phyloP scores from a whole-genome alignment of 1,140 invertebrate species.

The Drosophila lini region DNA sequence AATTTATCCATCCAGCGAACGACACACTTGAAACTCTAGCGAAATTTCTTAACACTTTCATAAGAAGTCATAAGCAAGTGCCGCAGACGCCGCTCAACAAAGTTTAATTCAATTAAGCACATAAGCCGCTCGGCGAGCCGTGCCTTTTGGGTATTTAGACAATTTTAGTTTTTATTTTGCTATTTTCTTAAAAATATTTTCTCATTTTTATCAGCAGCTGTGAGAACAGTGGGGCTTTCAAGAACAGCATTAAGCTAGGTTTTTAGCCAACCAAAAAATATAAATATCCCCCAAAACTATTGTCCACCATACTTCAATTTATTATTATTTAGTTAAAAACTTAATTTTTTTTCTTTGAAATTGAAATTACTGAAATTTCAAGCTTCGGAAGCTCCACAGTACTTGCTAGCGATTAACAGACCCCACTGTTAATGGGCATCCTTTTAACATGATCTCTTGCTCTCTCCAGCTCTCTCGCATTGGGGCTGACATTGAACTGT shows the following conservation, averaged over 20 bases:
- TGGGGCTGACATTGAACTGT: conserved; percentile 68
- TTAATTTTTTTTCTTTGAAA: too few species aligned
- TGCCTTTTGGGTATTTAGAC: conserved; percentile 17
- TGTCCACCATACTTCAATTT: not conserved
- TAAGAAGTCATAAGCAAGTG: conserved; percentile 63
- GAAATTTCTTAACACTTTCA: conserved; percentile 79
- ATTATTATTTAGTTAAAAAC: not conserved
- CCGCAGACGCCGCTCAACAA: conserved; percentile 1
- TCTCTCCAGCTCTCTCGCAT: conserved; percentile 11
- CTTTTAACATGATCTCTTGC: conserved; percentile 46
- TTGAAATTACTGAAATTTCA: not conserved
- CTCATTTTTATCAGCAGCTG: conserved; percentile 1
- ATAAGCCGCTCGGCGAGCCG: conserved; percentile 63
- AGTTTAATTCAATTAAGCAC: conserved; percentile 68
- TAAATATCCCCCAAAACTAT: not conserved
- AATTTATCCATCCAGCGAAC: conserved; percentile 57
- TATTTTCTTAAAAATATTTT: conserved; percentile 14
- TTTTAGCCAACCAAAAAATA: too few species aligned
- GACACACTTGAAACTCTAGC: conserved; percentile 47
- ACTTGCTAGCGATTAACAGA: conserved; percentile 17
- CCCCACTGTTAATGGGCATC: conserved; percentile 41
- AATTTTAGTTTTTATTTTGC: conserved; percentile 5
- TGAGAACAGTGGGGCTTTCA: conserved; percentile 7
- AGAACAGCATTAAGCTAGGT: not conserved
- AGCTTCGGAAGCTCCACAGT: not conserved